phyloP scores from a whole-genome alignment of 2,113 vertebrate species.

The Chlorodrepanis virens region DNA sequence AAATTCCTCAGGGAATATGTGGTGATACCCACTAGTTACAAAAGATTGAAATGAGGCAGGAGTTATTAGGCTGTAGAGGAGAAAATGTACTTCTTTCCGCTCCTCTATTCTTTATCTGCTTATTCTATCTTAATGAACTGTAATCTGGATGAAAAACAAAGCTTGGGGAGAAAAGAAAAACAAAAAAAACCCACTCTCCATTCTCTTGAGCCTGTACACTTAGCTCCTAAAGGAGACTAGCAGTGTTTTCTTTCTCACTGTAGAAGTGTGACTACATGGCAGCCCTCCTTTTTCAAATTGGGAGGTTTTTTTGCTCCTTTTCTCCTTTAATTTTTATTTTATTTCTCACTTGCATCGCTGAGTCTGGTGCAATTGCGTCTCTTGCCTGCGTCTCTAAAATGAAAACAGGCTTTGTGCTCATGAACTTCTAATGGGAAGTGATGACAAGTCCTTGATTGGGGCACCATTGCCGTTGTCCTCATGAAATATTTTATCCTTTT shows the following conservation, averaged over 20 bases:
- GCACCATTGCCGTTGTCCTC: not conserved
- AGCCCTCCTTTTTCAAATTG: not conserved
- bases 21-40: not conserved
- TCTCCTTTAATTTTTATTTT: not conserved
- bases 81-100: not conserved
- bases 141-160: not conserved
- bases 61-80: not conserved
- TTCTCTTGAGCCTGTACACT: not conserved
- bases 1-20: conserved; percentile 3
- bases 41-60: not conserved
- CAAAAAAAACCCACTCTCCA: not conserved
- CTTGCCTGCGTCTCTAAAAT: not conserved
- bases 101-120: not conserved
- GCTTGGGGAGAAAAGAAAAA: not conserved
- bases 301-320: not conserved
- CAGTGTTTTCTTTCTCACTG: not conserved
- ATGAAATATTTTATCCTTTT: not conserved
- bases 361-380: not conserved
- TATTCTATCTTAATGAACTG: not conserved
- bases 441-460: not conserved
- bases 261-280: not conserved
- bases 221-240: not conserved
- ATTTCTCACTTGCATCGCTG: not conserved
- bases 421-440: not conserved
- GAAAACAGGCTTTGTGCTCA: not conserved